A percentile compares a stretch with the other conserved stretches of the same genome.
Conservation (phyloP, 2,113 vertebrate species). For the Triplophysa rosa region DNA sequence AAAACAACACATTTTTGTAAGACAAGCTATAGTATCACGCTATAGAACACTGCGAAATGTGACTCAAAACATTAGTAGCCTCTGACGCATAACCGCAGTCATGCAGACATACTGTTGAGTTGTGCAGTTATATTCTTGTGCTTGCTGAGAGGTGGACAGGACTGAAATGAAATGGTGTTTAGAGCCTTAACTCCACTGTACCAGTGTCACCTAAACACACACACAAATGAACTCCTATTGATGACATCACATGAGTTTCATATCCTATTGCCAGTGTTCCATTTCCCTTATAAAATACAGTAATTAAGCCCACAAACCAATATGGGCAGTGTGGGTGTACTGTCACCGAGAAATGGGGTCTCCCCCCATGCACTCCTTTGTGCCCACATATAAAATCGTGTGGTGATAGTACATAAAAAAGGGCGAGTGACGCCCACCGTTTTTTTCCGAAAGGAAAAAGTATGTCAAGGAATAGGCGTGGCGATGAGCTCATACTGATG, state of each 20-base stretch:
- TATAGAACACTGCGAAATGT: not conserved
- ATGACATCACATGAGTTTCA: constrained; percentile 44
- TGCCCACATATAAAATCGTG: constrained; percentile 57
- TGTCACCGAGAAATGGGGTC: constrained; percentile 65
- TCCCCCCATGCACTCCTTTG: constrained; percentile 39
- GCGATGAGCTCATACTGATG: constrained; percentile 69
- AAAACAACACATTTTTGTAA: not conserved
- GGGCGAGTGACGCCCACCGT: constrained; percentile 53
- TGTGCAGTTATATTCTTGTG: no score
- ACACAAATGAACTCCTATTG: not conserved
- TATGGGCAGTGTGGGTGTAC: constrained; percentile 69
- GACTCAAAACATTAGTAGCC: no score
- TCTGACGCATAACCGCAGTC: no score
- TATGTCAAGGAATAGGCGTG: constrained; percentile 50
- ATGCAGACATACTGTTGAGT: no score
- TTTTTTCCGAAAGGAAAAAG: constrained; percentile 47
- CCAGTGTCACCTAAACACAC: not conserved
- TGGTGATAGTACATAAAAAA: constrained; percentile 60
- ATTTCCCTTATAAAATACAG: constrained; percentile 68
- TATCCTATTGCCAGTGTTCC: constrained; percentile 32
- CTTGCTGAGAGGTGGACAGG: no score
- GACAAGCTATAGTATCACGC: not conserved
- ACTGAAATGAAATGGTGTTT: no score
- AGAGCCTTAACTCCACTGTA: not conserved
- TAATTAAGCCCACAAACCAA: constrained; percentile 76